phyloP scores from a whole-genome alignment of 2,113 vertebrate species.

The Cryptotis parvus region DNA sequence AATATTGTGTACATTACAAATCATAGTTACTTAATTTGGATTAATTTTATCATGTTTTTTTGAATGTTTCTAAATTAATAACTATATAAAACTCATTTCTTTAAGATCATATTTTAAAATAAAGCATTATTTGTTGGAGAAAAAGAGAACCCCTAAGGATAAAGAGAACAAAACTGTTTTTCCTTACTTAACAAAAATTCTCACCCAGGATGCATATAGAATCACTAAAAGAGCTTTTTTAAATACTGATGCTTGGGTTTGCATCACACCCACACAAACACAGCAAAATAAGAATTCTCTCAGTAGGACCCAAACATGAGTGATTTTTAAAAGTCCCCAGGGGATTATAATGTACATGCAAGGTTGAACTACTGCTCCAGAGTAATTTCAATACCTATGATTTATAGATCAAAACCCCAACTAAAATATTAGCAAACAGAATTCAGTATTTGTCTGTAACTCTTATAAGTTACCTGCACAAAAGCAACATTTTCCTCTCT shows the following conservation, averaged over 20 bases:
- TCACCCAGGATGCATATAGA: not conserved
- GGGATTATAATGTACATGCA: slow-evolving; percentile 27
- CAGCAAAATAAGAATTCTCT: slow-evolving; percentile 15
- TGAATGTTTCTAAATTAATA: slow-evolving; percentile 79
- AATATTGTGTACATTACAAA: slow-evolving; percentile 58
- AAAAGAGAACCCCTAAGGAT: not conserved
- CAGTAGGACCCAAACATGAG: not conserved
- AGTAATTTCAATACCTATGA: slow-evolving; percentile 25
- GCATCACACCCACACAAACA: not conserved
- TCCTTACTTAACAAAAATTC: not conserved
- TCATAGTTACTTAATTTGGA: slow-evolving; percentile 68
- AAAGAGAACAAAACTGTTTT: not conserved
- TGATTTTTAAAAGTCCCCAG: slow-evolving; percentile 50
- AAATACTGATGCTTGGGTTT: not conserved
- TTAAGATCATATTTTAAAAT: slow-evolving; percentile 89
- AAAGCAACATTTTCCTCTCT: slow-evolving; percentile 49
- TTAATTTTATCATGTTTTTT: slow-evolving; percentile 75
- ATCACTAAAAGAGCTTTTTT: slow-evolving; percentile 4
- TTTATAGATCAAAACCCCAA: slow-evolving; percentile 40
- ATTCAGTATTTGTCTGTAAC: not conserved
- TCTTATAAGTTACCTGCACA: not conserved
- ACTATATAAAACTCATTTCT: slow-evolving; percentile 83
- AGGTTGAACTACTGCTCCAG: slow-evolving; percentile 16
- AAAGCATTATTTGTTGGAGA: slow-evolving; percentile 85
- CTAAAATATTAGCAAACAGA: slow-evolving; percentile 47